phyloP scores from a whole-genome alignment of 1,140 invertebrate species.

The Brachionus plicatilis region DNA sequence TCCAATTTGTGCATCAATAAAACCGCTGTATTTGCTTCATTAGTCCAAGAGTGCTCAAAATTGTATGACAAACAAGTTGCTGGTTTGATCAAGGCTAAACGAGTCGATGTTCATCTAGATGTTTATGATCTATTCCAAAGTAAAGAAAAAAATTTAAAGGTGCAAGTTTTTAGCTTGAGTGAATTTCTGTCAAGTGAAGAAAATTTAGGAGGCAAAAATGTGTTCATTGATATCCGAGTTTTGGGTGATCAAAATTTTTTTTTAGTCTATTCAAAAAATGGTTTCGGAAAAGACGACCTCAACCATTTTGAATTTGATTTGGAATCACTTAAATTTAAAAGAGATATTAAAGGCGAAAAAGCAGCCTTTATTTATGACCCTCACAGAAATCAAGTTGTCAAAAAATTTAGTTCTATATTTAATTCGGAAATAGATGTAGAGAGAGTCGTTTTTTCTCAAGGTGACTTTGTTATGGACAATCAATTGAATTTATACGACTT shows the following conservation, averaged over 20 bases:
- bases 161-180: neutral
- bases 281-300: neutral
- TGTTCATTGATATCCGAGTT: neutral
- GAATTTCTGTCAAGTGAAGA: constrained; percentile 7
- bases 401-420: neutral
- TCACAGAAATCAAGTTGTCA: neutral
- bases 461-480: neutral
- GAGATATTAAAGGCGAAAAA: neutral
- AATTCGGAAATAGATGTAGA: neutral
- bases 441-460: neutral
- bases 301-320: constrained; percentile 12
- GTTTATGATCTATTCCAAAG: constrained; percentile 9
- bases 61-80: constrained; percentile 18
- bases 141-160: neutral
- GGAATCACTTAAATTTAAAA: neutral
- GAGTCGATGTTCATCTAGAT: constrained; percentile 21
- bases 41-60: constrained; percentile 21
- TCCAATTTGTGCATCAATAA: neutral
- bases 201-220: neutral
- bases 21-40: neutral
- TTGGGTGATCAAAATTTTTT: neutral
- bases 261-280: constrained; percentile 4
- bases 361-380: neutral
- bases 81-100: constrained; percentile 15
- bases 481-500: constrained; percentile 24